Conservation (phyloP, 2,888 invertebrate species). For the Sphecodes monilicornis region DNA sequence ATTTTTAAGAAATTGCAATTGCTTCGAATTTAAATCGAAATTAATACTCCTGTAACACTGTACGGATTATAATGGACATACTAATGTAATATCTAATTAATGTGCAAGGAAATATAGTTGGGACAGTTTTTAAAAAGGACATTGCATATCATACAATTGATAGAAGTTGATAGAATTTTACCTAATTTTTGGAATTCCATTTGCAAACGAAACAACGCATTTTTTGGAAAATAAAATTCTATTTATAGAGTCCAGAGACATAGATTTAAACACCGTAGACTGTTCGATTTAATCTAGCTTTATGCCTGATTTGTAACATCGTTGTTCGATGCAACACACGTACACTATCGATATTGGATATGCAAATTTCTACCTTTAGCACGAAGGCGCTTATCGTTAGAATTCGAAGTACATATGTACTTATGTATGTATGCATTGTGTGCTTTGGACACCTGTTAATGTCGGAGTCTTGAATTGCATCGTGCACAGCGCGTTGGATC, state of each 20-base stretch:
- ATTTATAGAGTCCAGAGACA: background rate
- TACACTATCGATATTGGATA: constrained; percentile 36
- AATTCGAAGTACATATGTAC: constrained; percentile 22
- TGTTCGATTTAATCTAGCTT: background rate
- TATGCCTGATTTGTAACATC: background rate
- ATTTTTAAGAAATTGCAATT: too few species aligned
- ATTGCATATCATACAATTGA: too few species aligned
- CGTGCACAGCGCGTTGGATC: background rate
- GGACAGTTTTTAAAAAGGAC: too few species aligned
- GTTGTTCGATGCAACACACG: background rate
- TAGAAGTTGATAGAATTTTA: too few species aligned
- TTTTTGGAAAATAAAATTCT: background rate
- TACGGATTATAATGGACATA: too few species aligned
- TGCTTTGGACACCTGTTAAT: constrained; percentile 15
- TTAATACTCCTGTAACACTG: too few species aligned
- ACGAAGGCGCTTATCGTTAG: constrained; percentile 11
- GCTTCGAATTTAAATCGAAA: too few species aligned
- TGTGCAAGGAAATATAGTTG: too few species aligned
- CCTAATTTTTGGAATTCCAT: background rate
- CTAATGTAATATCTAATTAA: too few species aligned
- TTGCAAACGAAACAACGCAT: background rate
- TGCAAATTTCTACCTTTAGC: constrained; percentile 27
- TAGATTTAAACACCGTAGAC: background rate
- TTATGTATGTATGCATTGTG: constrained; percentile 8
- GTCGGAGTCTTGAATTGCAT: constrained; percentile 19